These are phyloP conservation scores for Nemoura dubitans DNA, from an alignment of 2,888 invertebrate genomes.

Conservation along the genomic window DNA sequence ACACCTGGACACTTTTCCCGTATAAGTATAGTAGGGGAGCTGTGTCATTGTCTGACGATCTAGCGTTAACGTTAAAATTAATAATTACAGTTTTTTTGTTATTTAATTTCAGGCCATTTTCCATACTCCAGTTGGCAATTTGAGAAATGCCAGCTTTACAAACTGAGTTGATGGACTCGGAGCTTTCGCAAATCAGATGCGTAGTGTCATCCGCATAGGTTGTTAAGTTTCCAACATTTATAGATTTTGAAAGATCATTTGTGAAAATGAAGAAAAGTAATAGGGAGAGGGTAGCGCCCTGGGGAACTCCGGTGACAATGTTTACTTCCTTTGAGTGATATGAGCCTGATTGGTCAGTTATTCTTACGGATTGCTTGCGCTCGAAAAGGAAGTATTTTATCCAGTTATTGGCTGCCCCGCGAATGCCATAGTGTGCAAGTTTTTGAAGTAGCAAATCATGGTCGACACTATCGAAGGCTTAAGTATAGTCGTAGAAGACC, in stretches of 20 bases:
- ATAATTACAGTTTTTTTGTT: not conserved
- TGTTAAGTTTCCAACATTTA: not conserved
- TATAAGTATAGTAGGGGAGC: not conserved
- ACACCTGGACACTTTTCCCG: not conserved
- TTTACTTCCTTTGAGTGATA: not conserved
- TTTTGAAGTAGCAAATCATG: not conserved
- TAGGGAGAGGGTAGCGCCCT: not conserved
- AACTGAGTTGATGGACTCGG: not conserved
- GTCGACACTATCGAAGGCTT: not conserved
- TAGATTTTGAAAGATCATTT: not conserved
- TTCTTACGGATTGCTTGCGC: not conserved
- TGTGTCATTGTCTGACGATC: not conserved
- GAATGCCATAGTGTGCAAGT: not conserved
- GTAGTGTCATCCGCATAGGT: not conserved
- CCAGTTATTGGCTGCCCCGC: not conserved
- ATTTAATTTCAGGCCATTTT: not conserved
- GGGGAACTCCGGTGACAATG: not conserved
- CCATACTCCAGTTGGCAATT: slow-evolving; percentile 5
- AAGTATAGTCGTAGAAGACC: not conserved
- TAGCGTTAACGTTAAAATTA: not conserved
- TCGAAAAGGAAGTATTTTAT: not conserved
- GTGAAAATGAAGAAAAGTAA: not conserved
- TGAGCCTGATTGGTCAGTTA: not conserved
- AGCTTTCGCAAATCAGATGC: not conserved
- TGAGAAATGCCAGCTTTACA: not conserved